These are phyloP conservation scores for Papio anubis DNA, from an alignment of 2,113 vertebrate species.

Conservation along the genomic window DNA sequence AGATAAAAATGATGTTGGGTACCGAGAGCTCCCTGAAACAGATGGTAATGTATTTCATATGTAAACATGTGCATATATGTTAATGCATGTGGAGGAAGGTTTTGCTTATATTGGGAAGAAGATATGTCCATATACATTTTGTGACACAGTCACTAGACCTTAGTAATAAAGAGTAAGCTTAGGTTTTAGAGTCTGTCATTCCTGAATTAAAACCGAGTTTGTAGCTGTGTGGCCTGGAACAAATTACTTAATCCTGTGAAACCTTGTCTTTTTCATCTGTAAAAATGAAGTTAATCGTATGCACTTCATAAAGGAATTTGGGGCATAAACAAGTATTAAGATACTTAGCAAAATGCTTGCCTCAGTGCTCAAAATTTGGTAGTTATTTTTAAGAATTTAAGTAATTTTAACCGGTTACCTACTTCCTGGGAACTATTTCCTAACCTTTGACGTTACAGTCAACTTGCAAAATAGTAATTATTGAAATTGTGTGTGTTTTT, in stretches of 20 bases:
- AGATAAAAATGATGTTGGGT: conserved; percentile 96
- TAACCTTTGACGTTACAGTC: not conserved
- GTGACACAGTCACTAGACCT: not conserved
- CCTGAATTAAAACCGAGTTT: not conserved
- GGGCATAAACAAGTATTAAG: not conserved
- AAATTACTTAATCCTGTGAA: not conserved
- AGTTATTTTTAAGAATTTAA: not conserved
- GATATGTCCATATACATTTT: not conserved
- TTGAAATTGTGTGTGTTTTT: not conserved
- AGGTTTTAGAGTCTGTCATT: not conserved
- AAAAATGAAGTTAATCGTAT: not conserved
- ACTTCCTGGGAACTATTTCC: not conserved
- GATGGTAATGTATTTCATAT: conserved; percentile 85
- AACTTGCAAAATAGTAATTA: not conserved
- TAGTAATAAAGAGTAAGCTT: not conserved
- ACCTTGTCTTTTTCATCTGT: not conserved
- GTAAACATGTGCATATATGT: not conserved
- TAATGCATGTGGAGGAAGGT: not conserved
- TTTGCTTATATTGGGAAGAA: not conserved
- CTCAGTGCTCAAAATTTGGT: not conserved
- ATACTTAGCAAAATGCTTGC: not conserved
- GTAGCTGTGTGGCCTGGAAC: not conserved
- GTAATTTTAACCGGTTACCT: not conserved
- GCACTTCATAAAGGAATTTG: not conserved
- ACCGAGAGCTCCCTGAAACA: conserved; percentile 96